phyloP scores from a whole-genome alignment of 1,140 invertebrate genomes.

The Heterodera carotae region DNA sequence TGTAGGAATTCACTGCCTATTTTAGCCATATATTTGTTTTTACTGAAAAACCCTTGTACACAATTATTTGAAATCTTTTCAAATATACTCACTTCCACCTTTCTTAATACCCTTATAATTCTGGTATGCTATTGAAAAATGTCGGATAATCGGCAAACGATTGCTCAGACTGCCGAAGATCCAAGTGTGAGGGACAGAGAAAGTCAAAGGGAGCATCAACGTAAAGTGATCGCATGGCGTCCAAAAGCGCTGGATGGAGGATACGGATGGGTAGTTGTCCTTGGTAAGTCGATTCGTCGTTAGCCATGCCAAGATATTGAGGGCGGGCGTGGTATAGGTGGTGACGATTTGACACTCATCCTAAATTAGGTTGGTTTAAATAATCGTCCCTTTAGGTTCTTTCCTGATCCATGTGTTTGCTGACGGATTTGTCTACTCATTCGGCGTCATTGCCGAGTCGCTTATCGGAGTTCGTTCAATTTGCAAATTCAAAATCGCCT shows the following conservation, averaged over 20 bases:
- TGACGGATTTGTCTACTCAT: constrained; percentile 76
- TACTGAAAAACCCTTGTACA: too few relatives aligned
- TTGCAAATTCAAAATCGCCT: background rate
- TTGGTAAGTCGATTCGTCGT: constrained; percentile 70
- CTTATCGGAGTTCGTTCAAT: constrained; percentile 72
- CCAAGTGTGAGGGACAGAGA: background rate
- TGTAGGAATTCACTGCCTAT: background rate
- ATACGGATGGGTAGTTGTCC: constrained; percentile 85
- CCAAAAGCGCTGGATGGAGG: constrained; percentile 68
- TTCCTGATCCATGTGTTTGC: constrained; percentile 98
- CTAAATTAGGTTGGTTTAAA: constrained; percentile 6
- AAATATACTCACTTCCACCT: too few relatives aligned
- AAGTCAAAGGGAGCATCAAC: constrained; percentile 1
- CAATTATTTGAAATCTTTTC: too few relatives aligned
- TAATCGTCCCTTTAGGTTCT: constrained; percentile 69
- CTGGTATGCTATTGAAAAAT: background rate
- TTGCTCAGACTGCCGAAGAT: background rate
- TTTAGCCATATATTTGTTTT: background rate
- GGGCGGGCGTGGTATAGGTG: background rate
- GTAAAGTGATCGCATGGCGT: constrained; percentile 43
- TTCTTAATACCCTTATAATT: too few relatives aligned
- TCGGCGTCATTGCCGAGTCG: constrained; percentile 65
- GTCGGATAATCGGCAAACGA: background rate
- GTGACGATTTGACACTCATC: background rate
- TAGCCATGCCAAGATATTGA: too few relatives aligned